Percentiles rank a stretch among this genome's conserved stretches.
Evolutionary conservation across 2,113 vertebrate species (phyloP).

Genomic region (Plecotus auritus): DNA sequence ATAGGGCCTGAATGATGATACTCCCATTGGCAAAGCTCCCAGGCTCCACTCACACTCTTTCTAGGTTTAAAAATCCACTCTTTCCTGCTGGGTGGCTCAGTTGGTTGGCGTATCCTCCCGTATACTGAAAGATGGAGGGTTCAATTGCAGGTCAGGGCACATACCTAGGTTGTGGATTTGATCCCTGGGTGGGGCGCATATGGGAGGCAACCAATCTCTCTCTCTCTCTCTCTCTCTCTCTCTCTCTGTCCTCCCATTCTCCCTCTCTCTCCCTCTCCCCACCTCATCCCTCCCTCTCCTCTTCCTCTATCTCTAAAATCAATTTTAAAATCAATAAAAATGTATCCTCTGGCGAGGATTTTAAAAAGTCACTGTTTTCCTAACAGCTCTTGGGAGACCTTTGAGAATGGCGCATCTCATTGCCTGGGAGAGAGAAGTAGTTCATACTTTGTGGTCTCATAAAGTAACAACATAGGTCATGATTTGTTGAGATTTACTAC

Average conservation of each 20-base stretch:
- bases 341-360: background rate
- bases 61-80: conserved; percentile 10
- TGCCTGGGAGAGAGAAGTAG: conserved; percentile 7
- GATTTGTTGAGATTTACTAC: background rate
- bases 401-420: background rate
- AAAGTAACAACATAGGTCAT: background rate
- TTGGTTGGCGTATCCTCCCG: background rate
- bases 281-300: background rate
- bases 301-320: background rate
- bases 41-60: conserved; percentile 13
- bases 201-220: background rate
- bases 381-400: background rate
- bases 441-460: background rate
- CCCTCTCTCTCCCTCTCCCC: background rate
- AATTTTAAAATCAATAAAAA: background rate
- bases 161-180: background rate
- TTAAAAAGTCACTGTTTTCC: background rate
- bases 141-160: background rate
- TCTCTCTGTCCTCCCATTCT: too few relatives aligned
- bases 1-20: conserved; percentile 38
- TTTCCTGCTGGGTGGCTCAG: background rate
- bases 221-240: background rate
- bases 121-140: background rate
- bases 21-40: background rate
- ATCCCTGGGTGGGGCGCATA: background rate